phyloP scores from a whole-genome alignment of 2,888 invertebrate genomes.

The Holacanthella duospinosa region DNA sequence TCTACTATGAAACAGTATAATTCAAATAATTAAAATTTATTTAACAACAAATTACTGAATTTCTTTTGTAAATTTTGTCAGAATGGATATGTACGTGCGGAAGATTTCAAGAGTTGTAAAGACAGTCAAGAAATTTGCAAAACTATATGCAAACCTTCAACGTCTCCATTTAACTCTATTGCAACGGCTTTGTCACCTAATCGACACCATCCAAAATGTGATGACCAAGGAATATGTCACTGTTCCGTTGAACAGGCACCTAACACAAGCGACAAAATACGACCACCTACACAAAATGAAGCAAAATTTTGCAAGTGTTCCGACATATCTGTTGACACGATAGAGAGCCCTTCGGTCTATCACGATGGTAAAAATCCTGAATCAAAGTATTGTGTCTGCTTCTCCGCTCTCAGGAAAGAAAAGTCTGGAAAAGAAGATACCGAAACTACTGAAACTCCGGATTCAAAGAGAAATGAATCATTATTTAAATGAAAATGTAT shows the following conservation, averaged over 20 bases:
- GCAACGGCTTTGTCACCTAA: neutral
- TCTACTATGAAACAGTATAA: no score
- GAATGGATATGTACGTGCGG: neutral
- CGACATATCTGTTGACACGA: neutral
- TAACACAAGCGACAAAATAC: neutral
- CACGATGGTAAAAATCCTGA: neutral
- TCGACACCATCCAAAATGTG: neutral
- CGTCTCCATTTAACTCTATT: neutral
- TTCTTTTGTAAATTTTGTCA: no score
- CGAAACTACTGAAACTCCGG: neutral
- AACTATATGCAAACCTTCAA: neutral
- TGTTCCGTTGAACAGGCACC: neutral
- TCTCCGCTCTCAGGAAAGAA: neutral
- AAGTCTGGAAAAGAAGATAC: neutral
- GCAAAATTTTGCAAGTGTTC: neutral
- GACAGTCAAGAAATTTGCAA: neutral
- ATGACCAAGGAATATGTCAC: neutral
- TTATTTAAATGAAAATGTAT: neutral
- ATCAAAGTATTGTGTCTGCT: neutral
- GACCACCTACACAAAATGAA: neutral
- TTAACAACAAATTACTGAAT: no score
- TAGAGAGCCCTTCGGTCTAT: neutral
- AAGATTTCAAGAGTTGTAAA: neutral
- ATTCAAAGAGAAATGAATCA: neutral
- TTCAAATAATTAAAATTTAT: no score